Evolutionary conservation across 2,797 vertebrate species (phyloP).

Genomic region (Carapus acus): DNA sequence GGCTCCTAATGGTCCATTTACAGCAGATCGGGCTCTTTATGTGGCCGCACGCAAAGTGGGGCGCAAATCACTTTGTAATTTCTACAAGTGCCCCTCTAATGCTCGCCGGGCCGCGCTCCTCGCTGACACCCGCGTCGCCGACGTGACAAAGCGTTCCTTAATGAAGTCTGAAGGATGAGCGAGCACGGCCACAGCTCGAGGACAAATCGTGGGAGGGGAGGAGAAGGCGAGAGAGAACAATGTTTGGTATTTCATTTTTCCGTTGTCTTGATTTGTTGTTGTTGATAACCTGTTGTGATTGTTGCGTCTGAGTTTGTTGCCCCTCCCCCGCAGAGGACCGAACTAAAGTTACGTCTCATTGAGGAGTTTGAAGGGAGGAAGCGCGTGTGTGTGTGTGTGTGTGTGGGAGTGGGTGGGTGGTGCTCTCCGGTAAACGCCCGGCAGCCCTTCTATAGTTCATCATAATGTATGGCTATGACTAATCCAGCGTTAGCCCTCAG

Average conservation of each 20-base stretch:
- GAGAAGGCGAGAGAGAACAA: neutral
- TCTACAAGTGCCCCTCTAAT: slow-evolving; percentile 46
- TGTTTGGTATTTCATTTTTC: neutral
- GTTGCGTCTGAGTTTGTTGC: slow-evolving; percentile 5
- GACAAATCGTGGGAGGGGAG: neutral
- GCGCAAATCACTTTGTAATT: slow-evolving; percentile 49
- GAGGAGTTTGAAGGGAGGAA: slow-evolving; percentile 31
- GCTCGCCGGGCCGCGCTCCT: slow-evolving; percentile 40
- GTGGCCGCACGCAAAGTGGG: slow-evolving; percentile 40
- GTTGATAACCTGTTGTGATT: no score
- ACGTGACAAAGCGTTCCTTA: slow-evolving; percentile 24
- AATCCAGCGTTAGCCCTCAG: slow-evolving; percentile 47
- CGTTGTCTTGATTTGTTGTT: no score
- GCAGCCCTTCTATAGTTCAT: slow-evolving; percentile 50
- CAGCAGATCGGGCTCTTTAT: slow-evolving; percentile 33
- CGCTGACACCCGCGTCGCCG: slow-evolving; percentile 26
- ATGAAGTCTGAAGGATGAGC: slow-evolving; percentile 25
- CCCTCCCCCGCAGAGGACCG: no score
- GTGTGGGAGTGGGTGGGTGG: no score
- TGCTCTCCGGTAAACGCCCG: no score
- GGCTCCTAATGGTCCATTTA: slow-evolving; percentile 31
- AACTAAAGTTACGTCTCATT: slow-evolving; percentile 30
- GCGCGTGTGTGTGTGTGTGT: slow-evolving; percentile 42
- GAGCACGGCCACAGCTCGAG: neutral
- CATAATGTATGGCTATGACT: slow-evolving; percentile 60